A percentile compares a stretch with the other conserved stretches of the same genome.
phyloP scores from a whole-genome alignment of 2,888 invertebrate genomes.

The Drosophila pseudotakahashii region DNA sequence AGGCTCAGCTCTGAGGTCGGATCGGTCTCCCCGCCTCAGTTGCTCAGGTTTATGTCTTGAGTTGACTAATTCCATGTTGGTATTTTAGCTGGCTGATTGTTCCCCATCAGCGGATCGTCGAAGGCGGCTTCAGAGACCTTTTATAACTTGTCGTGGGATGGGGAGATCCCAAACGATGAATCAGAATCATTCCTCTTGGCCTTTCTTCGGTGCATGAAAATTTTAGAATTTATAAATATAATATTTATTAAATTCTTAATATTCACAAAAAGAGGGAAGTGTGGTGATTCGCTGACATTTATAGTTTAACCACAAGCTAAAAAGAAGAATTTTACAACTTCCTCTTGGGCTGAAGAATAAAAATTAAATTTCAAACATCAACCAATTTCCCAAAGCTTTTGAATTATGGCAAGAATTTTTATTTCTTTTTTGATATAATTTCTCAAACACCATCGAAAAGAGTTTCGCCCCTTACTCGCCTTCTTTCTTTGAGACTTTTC shows the following conservation, averaged over 20 bases:
- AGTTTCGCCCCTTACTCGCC: background rate
- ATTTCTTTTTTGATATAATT: conserved; percentile 47
- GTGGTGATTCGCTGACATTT: too few relatives aligned
- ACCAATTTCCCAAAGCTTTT: conserved; percentile 11
- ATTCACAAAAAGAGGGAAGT: too few relatives aligned
- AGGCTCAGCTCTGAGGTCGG: conserved; percentile 55
- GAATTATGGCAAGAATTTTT: conserved; percentile 41
- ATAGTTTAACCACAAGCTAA: too few relatives aligned
- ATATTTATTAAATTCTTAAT: background rate
- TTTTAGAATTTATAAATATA: background rate
- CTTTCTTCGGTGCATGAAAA: background rate
- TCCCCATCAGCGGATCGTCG: background rate
- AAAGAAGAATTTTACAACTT: conserved; percentile 1
- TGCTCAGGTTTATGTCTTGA: conserved; percentile 4
- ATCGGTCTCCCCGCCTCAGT: conserved; percentile 9
- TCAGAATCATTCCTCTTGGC: background rate
- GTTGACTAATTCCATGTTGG: conserved; percentile 30
- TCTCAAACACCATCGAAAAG: conserved; percentile 19
- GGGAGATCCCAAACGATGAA: background rate
- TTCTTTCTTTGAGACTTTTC: conserved; percentile 12
- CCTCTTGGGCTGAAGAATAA: background rate
- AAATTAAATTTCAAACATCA: conserved; percentile 5
- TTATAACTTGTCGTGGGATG: background rate
- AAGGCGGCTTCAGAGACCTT: background rate
- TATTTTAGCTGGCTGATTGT: conserved; percentile 12